These are phyloP conservation scores for Idaea aversata DNA, from an alignment of 2,888 invertebrate genomes.

Conservation along the genomic window DNA sequence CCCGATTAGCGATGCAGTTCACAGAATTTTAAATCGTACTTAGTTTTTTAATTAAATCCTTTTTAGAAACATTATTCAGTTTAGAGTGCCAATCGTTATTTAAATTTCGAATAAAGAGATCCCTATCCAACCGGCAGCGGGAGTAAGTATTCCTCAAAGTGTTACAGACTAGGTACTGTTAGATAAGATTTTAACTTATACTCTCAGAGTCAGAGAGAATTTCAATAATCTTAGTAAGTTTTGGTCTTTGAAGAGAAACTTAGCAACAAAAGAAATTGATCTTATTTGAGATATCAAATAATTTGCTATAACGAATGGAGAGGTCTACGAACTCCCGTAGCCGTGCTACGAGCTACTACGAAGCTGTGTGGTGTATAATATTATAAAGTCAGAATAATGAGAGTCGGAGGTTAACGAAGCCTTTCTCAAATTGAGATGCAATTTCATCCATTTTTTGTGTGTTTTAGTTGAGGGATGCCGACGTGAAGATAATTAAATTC, in stretches of 20 bases:
- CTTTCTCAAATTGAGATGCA: slow-evolving; percentile 51
- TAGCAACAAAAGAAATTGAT: slow-evolving; percentile 17
- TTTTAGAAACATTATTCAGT: slow-evolving; percentile 36
- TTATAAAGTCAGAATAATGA: slow-evolving; percentile 40
- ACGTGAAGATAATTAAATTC: slow-evolving; percentile 73
- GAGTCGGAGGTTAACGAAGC: slow-evolving; percentile 39
- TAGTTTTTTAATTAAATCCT: not conserved
- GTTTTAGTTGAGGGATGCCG: slow-evolving; percentile 55
- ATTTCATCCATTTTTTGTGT: slow-evolving; percentile 58
- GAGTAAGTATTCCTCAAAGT: not conserved
- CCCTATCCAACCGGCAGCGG: not conserved
- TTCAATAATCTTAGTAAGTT: not conserved
- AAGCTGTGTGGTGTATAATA: slow-evolving; percentile 26
- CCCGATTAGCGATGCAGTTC: slow-evolving; percentile 52
- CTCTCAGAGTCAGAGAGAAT: not conserved
- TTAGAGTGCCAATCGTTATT: slow-evolving; percentile 23
- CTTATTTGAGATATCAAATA: slow-evolving; percentile 42
- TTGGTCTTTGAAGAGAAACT: not conserved
- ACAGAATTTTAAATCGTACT: not conserved
- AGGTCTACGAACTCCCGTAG: slow-evolving; percentile 41
- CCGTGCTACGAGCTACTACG: slow-evolving; percentile 32
- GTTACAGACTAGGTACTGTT: slow-evolving; percentile 5
- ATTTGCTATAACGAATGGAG: slow-evolving; percentile 43
- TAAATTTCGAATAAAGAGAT: slow-evolving; percentile 7
- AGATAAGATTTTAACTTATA: not conserved